These are phyloP conservation scores for Eupithecia abbreviata DNA, from an alignment of 2,888 invertebrate genomes.

Conservation along the genomic window DNA sequence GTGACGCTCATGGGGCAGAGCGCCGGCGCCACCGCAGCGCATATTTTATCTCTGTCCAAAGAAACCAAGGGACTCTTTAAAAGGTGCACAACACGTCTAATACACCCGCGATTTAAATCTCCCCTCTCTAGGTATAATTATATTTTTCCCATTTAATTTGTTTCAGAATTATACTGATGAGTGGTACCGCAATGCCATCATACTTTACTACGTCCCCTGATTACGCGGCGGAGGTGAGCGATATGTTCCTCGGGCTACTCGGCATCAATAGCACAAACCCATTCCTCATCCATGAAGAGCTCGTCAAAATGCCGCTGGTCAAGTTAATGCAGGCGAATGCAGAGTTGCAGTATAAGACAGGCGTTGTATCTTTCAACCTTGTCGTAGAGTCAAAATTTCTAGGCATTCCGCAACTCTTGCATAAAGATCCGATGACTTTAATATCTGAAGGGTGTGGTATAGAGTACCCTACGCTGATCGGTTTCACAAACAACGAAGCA, in stretches of 20 bases:
- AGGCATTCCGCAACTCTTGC: background rate
- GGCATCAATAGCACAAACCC: constrained; percentile 5
- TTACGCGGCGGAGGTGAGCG: background rate
- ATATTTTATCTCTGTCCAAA: constrained; percentile 58
- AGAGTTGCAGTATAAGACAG: background rate
- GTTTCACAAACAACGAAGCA: constrained; percentile 2
- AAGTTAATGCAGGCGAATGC: background rate
- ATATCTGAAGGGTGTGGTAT: background rate
- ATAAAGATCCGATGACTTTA: constrained; percentile 5
- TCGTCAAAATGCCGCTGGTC: constrained; percentile 8
- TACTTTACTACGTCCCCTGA: constrained; percentile 5
- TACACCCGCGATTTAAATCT: background rate
- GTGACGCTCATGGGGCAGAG: constrained; percentile 69
- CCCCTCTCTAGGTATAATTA: background rate
- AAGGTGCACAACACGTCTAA: background rate
- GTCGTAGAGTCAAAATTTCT: background rate
- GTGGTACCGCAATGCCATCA: constrained; percentile 3
- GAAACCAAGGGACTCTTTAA: constrained; percentile 44
- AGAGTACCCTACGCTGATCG: background rate
- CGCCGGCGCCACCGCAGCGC: constrained; percentile 59
- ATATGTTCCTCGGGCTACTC: background rate
- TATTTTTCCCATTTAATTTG: background rate
- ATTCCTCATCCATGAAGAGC: constrained; percentile 3
- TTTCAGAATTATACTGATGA: constrained; percentile 6
- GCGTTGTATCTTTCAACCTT: background rate